Conservation (phyloP, 2,797 vertebrate genomes). For the Masticophis lateralis region DNA sequence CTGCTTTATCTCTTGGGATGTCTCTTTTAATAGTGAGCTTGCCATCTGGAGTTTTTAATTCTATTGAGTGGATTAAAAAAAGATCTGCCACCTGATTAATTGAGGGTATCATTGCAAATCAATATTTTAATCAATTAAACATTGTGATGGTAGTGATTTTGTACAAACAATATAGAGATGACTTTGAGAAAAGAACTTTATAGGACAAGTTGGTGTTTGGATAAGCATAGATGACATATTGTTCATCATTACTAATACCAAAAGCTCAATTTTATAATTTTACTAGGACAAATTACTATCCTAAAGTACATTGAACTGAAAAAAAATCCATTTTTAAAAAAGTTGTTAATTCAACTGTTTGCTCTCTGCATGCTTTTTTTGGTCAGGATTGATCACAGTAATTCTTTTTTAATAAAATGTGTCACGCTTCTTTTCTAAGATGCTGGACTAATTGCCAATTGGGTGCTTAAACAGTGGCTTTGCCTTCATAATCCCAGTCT, state of each 20-base stretch:
- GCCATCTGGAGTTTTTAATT: neutral
- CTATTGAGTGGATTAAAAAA: neutral
- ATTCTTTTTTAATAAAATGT: conserved; percentile 48
- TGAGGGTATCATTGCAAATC: neutral
- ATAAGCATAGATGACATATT: neutral
- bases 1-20: neutral
- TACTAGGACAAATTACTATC: neutral
- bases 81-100: neutral
- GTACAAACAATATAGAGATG: neutral
- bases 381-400: conserved; percentile 25
- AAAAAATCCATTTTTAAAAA: neutral
- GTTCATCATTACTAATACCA: neutral
- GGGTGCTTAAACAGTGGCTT: conserved; percentile 64
- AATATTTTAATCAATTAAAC: neutral
- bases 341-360: conserved; percentile 27
- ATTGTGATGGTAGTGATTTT: neutral
- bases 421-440: conserved; percentile 37
- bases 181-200: neutral
- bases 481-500: conserved; percentile 53
- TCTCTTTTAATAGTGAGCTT: neutral
- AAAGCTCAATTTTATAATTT: neutral
- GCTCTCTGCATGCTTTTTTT: conserved; percentile 34
- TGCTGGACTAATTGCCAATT: conserved; percentile 65
- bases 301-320: neutral
- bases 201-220: neutral